These are phyloP conservation scores for Vesta saturnalis DNA, from an alignment of 2,888 invertebrate species.

Conservation along the genomic window DNA sequence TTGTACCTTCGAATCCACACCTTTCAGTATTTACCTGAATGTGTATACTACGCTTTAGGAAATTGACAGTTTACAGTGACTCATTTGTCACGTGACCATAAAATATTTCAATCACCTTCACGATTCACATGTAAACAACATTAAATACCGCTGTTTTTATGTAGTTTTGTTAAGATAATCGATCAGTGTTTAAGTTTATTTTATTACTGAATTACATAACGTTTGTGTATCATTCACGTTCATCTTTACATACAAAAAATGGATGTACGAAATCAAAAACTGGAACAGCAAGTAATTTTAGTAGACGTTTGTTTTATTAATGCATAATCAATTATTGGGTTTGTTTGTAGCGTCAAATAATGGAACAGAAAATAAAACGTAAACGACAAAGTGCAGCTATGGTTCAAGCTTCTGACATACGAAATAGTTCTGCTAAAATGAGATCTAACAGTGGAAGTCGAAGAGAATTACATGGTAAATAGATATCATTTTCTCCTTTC, in stretches of 20 bases:
- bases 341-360: slow-evolving; percentile 75
- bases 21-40: too few species aligned
- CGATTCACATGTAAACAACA: slow-evolving; percentile 35
- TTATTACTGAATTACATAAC: slow-evolving; percentile 20
- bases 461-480: slow-evolving; percentile 75
- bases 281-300: slow-evolving; percentile 84
- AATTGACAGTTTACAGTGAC: background rate
- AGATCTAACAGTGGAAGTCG: slow-evolving; percentile 75
- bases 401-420: slow-evolving; percentile 86
- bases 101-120: slow-evolving; percentile 5
- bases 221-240: slow-evolving; percentile 8
- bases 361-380: slow-evolving; percentile 90
- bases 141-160: slow-evolving; percentile 33
- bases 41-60: too few species aligned
- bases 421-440: slow-evolving; percentile 72
- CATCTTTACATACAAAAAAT: slow-evolving; percentile 42
- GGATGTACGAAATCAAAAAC: slow-evolving; percentile 77
- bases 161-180: slow-evolving; percentile 28
- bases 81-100: background rate
- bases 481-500: background rate
- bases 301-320: slow-evolving; percentile 41
- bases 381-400: slow-evolving; percentile 86
- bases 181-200: slow-evolving; percentile 25
- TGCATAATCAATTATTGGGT: slow-evolving; percentile 43
- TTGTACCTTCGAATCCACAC: too few species aligned